Conservation (phyloP, 2,888 invertebrate genomes). For the Agonopterix alstromeriana region DNA sequence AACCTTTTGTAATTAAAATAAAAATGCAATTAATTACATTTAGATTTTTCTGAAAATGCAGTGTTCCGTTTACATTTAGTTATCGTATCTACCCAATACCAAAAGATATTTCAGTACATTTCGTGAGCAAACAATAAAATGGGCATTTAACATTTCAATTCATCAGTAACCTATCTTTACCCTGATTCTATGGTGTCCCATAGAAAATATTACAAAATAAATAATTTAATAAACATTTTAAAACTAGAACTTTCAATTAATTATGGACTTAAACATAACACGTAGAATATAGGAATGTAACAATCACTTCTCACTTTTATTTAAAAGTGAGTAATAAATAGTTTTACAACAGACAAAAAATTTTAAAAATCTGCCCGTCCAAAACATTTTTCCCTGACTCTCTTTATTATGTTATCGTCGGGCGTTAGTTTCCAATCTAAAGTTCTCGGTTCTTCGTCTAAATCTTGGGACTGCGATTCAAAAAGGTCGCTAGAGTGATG, state of each 20-base stretch:
- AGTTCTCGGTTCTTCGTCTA: constrained; percentile 35
- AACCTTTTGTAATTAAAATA: background rate
- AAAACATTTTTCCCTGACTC: constrained; percentile 53
- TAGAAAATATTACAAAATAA: constrained; percentile 23
- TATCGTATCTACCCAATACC: background rate
- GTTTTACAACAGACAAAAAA: background rate
- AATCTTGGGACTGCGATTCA: constrained; percentile 56
- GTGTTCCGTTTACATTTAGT: background rate
- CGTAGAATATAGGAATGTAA: background rate
- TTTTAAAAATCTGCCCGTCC: constrained; percentile 47
- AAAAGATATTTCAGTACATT: constrained; percentile 13
- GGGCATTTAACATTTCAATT: background rate
- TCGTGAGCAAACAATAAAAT: constrained; percentile 34
- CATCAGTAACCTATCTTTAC: constrained; percentile 23
- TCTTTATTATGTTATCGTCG: constrained; percentile 50
- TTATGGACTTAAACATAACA: constrained; percentile 9
- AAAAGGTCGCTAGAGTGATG: constrained; percentile 59
- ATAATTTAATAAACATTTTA: constrained; percentile 28
- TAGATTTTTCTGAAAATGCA: background rate
- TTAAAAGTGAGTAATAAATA: background rate
- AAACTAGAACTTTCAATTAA: constrained; percentile 13
- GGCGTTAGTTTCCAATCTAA: constrained; percentile 54
- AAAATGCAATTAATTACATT: background rate
- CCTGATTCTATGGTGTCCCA: constrained; percentile 54
- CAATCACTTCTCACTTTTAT: background rate